These are phyloP conservation scores for Lordiphosa clarofinis DNA, from an alignment of 1,140 invertebrate genomes.

Conservation along the genomic window DNA sequence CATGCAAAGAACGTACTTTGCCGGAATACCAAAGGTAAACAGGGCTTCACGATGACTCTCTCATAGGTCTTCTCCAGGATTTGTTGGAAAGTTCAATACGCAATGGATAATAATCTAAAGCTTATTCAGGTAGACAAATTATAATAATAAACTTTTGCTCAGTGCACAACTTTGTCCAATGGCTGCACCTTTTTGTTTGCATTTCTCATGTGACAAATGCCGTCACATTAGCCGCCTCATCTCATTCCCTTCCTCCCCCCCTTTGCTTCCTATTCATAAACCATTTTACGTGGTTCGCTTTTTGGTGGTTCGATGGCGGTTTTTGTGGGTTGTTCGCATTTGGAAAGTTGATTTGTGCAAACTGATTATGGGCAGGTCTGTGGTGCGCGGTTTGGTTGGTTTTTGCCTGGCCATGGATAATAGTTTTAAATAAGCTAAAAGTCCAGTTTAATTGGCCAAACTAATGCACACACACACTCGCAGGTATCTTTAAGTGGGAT, in stretches of 20 bases:
- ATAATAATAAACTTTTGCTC: too few relatives aligned
- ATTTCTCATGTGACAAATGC: conserved; percentile 6
- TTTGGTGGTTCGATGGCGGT: conserved; percentile 8
- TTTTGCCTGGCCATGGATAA: conserved; percentile 32
- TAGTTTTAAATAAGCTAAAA: conserved; percentile 42
- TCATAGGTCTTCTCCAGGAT: too few relatives aligned
- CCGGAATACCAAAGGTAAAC: too few relatives aligned
- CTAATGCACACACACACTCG: conserved; percentile 19
- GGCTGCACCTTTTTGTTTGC: conserved; percentile 4
- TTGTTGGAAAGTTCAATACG: too few relatives aligned
- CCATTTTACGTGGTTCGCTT: conserved; percentile 3
- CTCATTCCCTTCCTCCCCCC: too few relatives aligned
- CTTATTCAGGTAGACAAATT: too few relatives aligned
- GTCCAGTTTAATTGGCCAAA: conserved; percentile 40
- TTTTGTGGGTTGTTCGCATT: not conserved
- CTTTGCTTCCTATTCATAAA: too few relatives aligned
- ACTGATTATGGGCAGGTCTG: conserved; percentile 41
- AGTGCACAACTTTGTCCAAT: conserved; percentile 1
- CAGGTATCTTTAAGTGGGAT: too few relatives aligned
- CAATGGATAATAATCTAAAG: too few relatives aligned
- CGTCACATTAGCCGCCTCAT: conserved; percentile 2
- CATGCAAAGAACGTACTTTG: too few relatives aligned
- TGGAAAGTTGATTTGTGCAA: conserved; percentile 49
- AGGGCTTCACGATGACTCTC: too few relatives aligned
- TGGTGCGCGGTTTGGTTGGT: conserved; percentile 24